Evolutionary conservation across 2,113 vertebrate genomes (phyloP).

Genomic region (Amblyopsis rosae): DNA sequence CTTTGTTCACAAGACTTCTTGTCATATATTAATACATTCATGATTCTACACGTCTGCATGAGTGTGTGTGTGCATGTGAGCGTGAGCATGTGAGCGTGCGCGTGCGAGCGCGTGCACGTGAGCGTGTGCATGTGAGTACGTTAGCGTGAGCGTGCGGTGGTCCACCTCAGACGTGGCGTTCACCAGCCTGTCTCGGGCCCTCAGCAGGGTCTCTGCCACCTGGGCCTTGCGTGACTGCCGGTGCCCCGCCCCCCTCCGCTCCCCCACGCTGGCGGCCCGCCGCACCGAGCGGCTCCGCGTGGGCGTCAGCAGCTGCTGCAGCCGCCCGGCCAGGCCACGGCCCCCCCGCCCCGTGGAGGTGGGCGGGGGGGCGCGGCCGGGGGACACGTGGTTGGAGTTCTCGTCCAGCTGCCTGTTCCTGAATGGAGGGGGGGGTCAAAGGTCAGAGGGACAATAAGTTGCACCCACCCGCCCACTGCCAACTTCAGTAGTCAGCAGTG

Average conservation of each 20-base stretch:
- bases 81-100: too few species aligned
- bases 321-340: conserved; percentile 81
- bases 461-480: too few species aligned
- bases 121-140: neutral
- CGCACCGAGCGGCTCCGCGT: conserved; percentile 72
- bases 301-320: conserved; percentile 89
- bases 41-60: too few species aligned
- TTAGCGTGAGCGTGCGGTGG: neutral
- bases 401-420: neutral
- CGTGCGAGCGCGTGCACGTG: too few species aligned
- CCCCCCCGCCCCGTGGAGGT: conserved; percentile 36
- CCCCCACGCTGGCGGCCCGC: conserved; percentile 63
- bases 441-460: neutral
- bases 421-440: neutral
- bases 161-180: conserved; percentile 87
- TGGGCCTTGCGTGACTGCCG: conserved; percentile 75
- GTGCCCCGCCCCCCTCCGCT: conserved; percentile 71
- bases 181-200: conserved; percentile 82
- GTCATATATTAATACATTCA: too few species aligned
- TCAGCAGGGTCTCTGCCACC: conserved; percentile 78
- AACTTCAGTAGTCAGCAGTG: too few species aligned
- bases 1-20: too few species aligned
- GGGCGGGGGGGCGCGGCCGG: neutral
- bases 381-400: too few species aligned
- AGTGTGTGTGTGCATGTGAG: too few species aligned